phyloP scores from a whole-genome alignment of 2,113 vertebrate genomes.

The Arothron firmamentum region DNA sequence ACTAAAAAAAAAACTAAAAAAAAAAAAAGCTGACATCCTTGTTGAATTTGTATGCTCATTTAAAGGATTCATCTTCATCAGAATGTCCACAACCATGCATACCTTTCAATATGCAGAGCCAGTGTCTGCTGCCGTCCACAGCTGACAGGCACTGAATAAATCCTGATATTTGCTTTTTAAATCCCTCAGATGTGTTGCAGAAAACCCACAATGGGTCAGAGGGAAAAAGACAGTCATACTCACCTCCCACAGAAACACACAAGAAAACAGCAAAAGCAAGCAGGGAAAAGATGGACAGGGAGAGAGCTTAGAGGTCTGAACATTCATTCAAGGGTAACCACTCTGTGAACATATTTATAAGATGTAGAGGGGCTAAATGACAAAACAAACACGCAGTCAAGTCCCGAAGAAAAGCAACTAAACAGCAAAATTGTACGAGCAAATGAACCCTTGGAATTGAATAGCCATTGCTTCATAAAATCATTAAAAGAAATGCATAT shows the following conservation, averaged over 20 bases:
- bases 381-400: constrained; percentile 16
- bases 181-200: constrained; percentile 27
- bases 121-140: constrained; percentile 7
- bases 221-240: constrained; percentile 30
- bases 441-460: not conserved
- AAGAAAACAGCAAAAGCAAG: constrained; percentile 3
- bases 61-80: not conserved
- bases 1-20: not conserved
- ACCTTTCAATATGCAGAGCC: constrained; percentile 13
- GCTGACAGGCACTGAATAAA: constrained; percentile 29
- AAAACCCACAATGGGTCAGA: constrained; percentile 32
- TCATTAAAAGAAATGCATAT: too few species aligned
- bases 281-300: constrained; percentile 7
- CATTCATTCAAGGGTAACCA: constrained; percentile 21
- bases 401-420: constrained; percentile 17
- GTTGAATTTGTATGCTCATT: constrained; percentile 2
- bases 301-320: constrained; percentile 13
- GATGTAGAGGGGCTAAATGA: constrained; percentile 9
- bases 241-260: constrained; percentile 23
- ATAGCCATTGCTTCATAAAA: too few species aligned
- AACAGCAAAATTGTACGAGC: constrained; percentile 21
- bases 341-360: constrained; percentile 21
- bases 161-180: constrained; percentile 26
- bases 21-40: not conserved
- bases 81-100: constrained; percentile 14